phyloP scores from a whole-genome alignment of 2,797 vertebrate species.

The Peromyscus melanophrys region DNA sequence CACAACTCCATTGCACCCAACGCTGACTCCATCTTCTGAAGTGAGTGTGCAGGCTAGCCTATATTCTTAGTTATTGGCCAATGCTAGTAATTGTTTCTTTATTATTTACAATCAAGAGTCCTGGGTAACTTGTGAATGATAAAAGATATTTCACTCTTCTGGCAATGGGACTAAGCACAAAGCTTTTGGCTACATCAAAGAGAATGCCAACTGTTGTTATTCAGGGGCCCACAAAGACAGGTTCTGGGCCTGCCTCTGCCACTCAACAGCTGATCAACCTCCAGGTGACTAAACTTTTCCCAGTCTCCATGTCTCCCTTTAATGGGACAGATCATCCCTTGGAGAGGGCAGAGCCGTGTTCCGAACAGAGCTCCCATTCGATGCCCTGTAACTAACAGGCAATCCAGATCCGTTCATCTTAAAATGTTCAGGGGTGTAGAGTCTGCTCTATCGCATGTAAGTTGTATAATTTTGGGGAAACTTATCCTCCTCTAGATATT shows the following conservation, averaged over 20 bases:
- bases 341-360: too few species aligned
- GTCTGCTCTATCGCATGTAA: too few species aligned
- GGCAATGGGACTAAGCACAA: neutral
- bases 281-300: neutral
- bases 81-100: neutral
- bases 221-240: neutral
- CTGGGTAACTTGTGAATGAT: neutral
- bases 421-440: neutral
- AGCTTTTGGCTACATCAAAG: neutral
- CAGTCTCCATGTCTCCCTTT: neutral
- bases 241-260: neutral
- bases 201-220: neutral
- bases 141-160: neutral
- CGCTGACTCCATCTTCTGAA: neutral
- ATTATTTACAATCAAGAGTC: neutral
- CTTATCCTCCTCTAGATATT: neutral
- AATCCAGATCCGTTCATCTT: neutral
- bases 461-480: neutral
- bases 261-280: neutral
- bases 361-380: neutral
- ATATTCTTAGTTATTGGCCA: neutral
- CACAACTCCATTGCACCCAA: too few species aligned
- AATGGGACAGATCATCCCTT: neutral
- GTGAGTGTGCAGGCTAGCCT: neutral
- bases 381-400: rapidly evolving